phyloP scores from a whole-genome alignment of 2,888 invertebrate genomes.

The Hermaeophaga mercurialis region DNA sequence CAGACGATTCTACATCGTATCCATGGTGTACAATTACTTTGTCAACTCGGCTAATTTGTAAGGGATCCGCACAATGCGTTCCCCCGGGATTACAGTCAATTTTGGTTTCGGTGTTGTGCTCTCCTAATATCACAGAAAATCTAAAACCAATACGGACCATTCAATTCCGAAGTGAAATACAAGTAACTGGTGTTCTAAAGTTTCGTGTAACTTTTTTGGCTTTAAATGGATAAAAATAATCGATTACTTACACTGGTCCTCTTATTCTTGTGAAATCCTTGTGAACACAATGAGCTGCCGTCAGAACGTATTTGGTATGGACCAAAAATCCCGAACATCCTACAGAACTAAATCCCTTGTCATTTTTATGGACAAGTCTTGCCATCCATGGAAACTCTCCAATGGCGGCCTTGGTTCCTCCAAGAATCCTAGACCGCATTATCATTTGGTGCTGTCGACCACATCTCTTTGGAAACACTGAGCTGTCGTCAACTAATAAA shows the following conservation, averaged over 20 bases:
- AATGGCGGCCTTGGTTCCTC: constrained; percentile 56
- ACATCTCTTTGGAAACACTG: constrained; percentile 49
- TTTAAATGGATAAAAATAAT: too few relatives aligned
- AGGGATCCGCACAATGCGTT: constrained; percentile 55
- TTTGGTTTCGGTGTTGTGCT: constrained; percentile 58
- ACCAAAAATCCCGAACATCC: constrained; percentile 62
- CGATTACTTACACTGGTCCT: constrained; percentile 41
- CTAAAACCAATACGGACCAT: constrained; percentile 44
- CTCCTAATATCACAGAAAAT: constrained; percentile 55
- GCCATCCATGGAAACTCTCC: constrained; percentile 65
- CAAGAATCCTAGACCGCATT: constrained; percentile 49
- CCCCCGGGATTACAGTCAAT: constrained; percentile 57
- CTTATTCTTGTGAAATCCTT: constrained; percentile 31
- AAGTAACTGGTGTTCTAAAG: not conserved
- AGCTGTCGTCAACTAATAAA: constrained; percentile 20
- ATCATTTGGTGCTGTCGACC: constrained; percentile 46
- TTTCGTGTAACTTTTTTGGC: not conserved
- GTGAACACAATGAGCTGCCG: constrained; percentile 62
- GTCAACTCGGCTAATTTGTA: constrained; percentile 55
- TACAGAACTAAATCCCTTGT: constrained; percentile 42
- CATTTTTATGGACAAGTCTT: constrained; percentile 58
- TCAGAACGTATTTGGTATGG: constrained; percentile 60
- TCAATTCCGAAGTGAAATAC: too few relatives aligned
- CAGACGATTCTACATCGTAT: constrained; percentile 50
- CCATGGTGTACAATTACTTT: constrained; percentile 56